Percentiles rank a stretch among this genome's conserved stretches.
These are phyloP conservation scores for Drosophila sordidula DNA, from an alignment of 2,888 invertebrate genomes.

Conservation along the genomic window DNA sequence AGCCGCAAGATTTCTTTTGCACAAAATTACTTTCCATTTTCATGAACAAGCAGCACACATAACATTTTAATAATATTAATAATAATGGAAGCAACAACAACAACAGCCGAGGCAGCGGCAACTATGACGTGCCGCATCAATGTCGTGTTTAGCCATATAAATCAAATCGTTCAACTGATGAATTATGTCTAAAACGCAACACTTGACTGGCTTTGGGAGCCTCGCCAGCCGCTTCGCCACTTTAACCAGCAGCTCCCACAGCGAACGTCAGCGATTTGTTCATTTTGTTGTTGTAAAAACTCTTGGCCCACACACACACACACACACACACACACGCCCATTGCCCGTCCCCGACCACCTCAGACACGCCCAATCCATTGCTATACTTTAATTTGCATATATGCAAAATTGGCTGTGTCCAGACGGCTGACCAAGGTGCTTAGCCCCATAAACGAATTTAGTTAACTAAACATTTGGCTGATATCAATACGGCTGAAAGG, in stretches of 20 bases:
- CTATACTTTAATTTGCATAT: constrained; percentile 62
- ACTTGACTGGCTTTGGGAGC: constrained; percentile 69
- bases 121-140: constrained; percentile 55
- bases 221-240: background rate
- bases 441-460: constrained; percentile 20
- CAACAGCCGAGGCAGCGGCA: constrained; percentile 7
- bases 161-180: constrained; percentile 80
- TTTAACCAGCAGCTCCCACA: constrained; percentile 21
- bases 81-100: constrained; percentile 42
- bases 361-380: constrained; percentile 14
- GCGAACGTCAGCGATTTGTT: constrained; percentile 20
- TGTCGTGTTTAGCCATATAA: constrained; percentile 78
- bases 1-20: constrained; percentile 72
- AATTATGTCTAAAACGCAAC: constrained; percentile 75
- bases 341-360: background rate
- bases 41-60: constrained; percentile 62
- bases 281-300: constrained; percentile 15
- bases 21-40: constrained; percentile 75
- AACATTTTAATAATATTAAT: constrained; percentile 45
- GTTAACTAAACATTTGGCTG: background rate
- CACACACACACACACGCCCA: background rate
- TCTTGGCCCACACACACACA: background rate
- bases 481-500: background rate
- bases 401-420: constrained; percentile 47
- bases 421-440: constrained; percentile 34